Evolutionary conservation across 2,888 invertebrate genomes (phyloP), one percentile per base, ranked within the genome.

Genomic region (Ceriagrion tenellum): DNA sequence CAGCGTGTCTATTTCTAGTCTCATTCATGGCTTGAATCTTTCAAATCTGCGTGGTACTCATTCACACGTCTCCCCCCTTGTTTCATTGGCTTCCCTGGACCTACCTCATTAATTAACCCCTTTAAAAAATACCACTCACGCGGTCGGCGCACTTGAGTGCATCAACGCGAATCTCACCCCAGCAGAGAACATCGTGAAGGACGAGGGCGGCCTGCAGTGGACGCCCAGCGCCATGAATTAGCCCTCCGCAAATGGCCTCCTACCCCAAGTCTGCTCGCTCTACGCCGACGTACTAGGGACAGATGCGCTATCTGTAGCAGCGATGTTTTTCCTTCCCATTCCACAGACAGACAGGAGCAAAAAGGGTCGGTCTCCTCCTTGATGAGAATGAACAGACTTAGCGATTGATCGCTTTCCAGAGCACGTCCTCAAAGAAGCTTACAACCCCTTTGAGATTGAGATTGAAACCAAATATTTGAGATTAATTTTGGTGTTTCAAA

Each of bases 51-150:
- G 12, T 20, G 1, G 26, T 4, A 20, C 69, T 69, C 16, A 59
- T 59, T 59, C 59, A 20, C 59, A 47, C 20, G 59, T 12, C 18
- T 16, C 59, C 20, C 26, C 13, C 35, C 81, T 81, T 16, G 35
- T 81, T 1, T 3, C 81, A 13, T n/a, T n/a, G 16, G n/a, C 30
- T n/a, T 13, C 12, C 30, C 35, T 81, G 81, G 35, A 81, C 81
- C 81, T 81, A 35, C 81, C 81, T 81, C 81, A 81, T 30, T 81
- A 81, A 81, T 81, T 81, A 81, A 8, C 30, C 35, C 81, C 81
- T 81, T 26, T 69, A 69, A 35, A 59, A 81, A 81, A 81, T 35
- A 81, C 81, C 35, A 35, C 35, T 81, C 0, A 35, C 18, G 6
- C 16, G 2, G 18, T 35, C 81, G 16, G 81, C 35, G 26, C 18